Evolutionary conservation across 1,140 invertebrate genomes (phyloP).

Genomic region (Thaumetopoea pityocampa): DNA sequence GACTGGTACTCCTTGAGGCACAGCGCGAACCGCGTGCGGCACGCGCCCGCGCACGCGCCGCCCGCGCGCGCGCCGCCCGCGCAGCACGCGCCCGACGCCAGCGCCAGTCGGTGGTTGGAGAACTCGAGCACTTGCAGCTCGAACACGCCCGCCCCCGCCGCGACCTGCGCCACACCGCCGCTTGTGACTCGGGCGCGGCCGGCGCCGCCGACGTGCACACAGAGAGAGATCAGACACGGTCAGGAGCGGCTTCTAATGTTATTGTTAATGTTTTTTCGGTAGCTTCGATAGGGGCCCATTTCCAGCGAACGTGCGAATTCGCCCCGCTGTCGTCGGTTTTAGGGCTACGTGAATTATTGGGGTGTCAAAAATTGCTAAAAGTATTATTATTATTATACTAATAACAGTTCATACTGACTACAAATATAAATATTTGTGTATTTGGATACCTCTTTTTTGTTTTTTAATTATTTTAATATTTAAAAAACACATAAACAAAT

Average conservation of each 20-base stretch:
- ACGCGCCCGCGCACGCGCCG: conserved; percentile 77
- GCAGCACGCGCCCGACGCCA: conserved; percentile 89
- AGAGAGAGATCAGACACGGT: conserved; percentile 10
- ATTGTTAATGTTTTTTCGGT: too few species aligned
- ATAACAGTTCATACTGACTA: too few species aligned
- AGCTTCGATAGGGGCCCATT: too few species aligned
- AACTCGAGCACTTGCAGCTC: conserved; percentile 94
- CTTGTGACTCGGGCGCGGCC: background rate
- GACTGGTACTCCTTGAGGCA: conserved; percentile 96
- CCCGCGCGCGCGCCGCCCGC: conserved; percentile 85
- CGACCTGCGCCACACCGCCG: conserved; percentile 73
- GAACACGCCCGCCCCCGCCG: conserved; percentile 89
- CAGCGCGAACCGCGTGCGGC: conserved; percentile 89
- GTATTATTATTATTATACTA: too few species aligned
- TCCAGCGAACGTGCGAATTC: too few species aligned
- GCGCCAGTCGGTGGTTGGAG: conserved; percentile 89
- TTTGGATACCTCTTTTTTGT: too few species aligned
- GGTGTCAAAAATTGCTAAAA: too few species aligned
- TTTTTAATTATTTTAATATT: too few species aligned
- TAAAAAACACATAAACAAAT: too few species aligned
- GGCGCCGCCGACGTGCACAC: conserved; percentile 5
- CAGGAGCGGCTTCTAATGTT: conserved; percentile 11
- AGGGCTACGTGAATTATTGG: too few species aligned
- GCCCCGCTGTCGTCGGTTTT: too few species aligned
- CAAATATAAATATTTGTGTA: too few species aligned